These are phyloP conservation scores for Acronicta alni DNA, from an alignment of 2,888 invertebrate species.

Conservation along the genomic window DNA sequence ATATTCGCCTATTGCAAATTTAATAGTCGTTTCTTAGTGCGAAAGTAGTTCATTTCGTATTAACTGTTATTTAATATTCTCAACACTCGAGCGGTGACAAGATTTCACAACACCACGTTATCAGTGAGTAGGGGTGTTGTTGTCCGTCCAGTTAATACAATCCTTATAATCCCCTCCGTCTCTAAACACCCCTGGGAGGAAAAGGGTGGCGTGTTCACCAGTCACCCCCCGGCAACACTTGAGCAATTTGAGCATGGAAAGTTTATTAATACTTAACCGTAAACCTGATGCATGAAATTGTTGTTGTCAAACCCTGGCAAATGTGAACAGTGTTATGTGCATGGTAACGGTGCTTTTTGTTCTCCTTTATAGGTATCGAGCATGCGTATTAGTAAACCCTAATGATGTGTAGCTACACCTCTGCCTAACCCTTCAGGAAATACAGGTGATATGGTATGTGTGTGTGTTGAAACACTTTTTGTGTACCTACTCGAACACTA, in stretches of 20 bases:
- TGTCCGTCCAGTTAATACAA: conserved; percentile 29
- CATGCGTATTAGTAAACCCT: too few species aligned
- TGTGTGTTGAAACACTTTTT: too few species aligned
- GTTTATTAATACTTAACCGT: conserved; percentile 12
- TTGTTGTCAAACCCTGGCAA: not conserved
- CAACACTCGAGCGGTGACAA: conserved; percentile 15
- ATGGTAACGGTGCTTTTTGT: too few species aligned
- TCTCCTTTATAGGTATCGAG: too few species aligned
- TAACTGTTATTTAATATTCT: not conserved
- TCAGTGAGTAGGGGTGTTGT: conserved; percentile 11
- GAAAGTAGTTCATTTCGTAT: not conserved
- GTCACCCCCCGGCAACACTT: conserved; percentile 18
- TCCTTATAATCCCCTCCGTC: conserved; percentile 10
- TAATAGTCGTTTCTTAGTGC: not conserved
- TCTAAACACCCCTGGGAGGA: conserved; percentile 18
- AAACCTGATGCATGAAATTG: not conserved
- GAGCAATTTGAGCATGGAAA: conserved; percentile 14
- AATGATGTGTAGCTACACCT: too few species aligned
- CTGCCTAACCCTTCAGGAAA: too few species aligned
- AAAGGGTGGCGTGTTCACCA: not conserved
- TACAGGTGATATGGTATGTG: too few species aligned
- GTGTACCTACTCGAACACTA: too few species aligned
- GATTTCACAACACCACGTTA: conserved; percentile 29
- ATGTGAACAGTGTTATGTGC: not conserved
- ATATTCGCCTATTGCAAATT: not conserved